These are phyloP conservation scores for Harpegnathos saltator DNA, from an alignment of 1,140 invertebrate species.

Conservation along the genomic window DNA sequence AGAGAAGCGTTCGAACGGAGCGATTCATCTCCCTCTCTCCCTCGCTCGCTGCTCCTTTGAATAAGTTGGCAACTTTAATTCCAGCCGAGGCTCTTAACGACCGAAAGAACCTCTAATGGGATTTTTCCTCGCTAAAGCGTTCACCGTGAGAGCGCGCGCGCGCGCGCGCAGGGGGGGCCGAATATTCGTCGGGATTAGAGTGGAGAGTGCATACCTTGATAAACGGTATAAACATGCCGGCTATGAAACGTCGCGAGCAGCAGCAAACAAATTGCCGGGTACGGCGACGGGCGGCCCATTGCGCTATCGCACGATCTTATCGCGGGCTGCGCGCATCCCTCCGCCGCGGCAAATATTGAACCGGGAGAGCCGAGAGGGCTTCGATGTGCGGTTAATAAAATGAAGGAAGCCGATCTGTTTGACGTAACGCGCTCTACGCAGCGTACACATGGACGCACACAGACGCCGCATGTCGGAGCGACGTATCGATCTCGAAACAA, in stretches of 20 bases:
- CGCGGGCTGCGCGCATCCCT: neutral
- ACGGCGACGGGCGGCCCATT: conserved; percentile 21
- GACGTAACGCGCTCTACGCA: neutral
- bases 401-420: conserved; percentile 10
- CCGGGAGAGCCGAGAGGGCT: too few relatives aligned
- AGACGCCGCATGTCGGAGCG: neutral
- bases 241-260: conserved; percentile 22
- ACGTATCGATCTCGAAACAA: conserved; percentile 56
- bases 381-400: conserved; percentile 25
- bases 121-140: neutral
- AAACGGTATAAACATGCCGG: neutral
- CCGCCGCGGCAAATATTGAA: conserved; percentile 5
- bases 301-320: conserved; percentile 23
- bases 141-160: neutral
- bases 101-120: neutral
- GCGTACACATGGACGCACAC: neutral
- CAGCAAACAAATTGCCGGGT: conserved; percentile 30
- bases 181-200: neutral
- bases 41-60: neutral
- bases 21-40: too few relatives aligned
- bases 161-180: too few relatives aligned
- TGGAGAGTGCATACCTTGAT: conserved; percentile 18
- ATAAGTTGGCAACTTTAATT: neutral
- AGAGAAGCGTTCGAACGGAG: neutral
- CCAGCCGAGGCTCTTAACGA: too few relatives aligned